phyloP scores from a whole-genome alignment of 2,797 vertebrate genomes.

The Mormyrops attenuatus region DNA sequence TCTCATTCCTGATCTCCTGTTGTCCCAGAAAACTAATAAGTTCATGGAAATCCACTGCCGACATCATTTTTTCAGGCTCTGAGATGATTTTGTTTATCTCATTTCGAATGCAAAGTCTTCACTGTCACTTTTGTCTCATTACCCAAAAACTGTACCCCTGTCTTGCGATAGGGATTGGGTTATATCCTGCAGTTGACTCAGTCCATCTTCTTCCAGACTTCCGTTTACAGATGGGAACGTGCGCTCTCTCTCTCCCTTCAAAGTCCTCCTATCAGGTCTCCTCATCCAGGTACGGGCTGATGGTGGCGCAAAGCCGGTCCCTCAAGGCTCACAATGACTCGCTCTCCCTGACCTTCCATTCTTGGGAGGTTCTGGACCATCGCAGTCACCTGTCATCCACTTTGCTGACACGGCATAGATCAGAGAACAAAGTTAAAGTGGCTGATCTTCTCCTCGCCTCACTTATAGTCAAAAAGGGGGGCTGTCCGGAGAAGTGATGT shows the following conservation, averaged over 20 bases:
- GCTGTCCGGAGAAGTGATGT: neutral
- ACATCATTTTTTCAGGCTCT: neutral
- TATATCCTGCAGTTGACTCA: neutral
- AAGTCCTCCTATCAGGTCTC: neutral
- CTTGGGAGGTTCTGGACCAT: neutral
- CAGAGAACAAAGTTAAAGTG: neutral
- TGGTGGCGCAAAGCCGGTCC: no score
- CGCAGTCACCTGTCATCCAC: neutral
- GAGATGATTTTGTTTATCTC: neutral
- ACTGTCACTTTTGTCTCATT: neutral
- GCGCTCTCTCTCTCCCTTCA: neutral
- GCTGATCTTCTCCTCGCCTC: neutral
- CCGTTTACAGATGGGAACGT: neutral
- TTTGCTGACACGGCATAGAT: neutral
- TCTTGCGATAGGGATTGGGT: neutral
- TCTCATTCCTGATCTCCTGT: slow-evolving; percentile 42
- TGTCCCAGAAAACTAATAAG: neutral
- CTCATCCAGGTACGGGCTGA: neutral
- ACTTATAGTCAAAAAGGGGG: neutral
- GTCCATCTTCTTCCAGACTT: neutral
- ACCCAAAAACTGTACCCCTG: neutral
- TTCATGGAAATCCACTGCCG: slow-evolving; percentile 38
- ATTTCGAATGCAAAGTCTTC: neutral
- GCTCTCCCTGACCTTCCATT: neutral
- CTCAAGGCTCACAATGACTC: neutral